phyloP scores from a whole-genome alignment of 1,140 invertebrate genomes.

The Helicoverpa armigera region DNA sequence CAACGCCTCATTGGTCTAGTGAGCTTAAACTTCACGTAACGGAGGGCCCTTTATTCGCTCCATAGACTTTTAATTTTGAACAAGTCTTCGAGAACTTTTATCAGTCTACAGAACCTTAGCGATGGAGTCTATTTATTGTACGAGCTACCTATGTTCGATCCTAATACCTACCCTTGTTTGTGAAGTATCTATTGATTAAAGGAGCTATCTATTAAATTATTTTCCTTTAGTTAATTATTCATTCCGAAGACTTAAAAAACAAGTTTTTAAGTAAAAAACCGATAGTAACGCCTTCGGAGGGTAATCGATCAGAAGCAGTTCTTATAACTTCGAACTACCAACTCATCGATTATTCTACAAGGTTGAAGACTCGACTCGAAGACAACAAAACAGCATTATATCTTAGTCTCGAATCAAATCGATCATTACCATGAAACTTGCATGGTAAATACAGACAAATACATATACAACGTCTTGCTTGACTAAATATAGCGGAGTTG shows the following conservation, averaged over 20 bases:
- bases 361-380: background rate
- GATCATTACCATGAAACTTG: background rate
- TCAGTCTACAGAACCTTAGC: too few relatives aligned
- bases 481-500: conserved; percentile 9
- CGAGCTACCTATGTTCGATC: too few relatives aligned
- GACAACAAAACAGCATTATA: background rate
- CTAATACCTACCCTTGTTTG: too few relatives aligned
- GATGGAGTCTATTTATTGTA: too few relatives aligned
- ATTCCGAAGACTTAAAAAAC: background rate
- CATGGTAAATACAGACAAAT: background rate
- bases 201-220: too few relatives aligned
- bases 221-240: too few relatives aligned
- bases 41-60: background rate
- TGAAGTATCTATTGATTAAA: too few relatives aligned
- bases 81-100: too few relatives aligned
- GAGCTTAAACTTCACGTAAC: background rate
- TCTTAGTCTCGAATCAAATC: background rate
- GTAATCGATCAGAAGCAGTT: conserved; percentile 8
- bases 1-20: conserved; percentile 1
- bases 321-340: background rate
- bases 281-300: background rate
- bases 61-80: background rate
- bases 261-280: background rate
- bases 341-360: conserved; percentile 11
- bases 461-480: background rate